Evolutionary conservation across 2,888 invertebrate species (phyloP).

Genomic region (Agrotis puta): DNA sequence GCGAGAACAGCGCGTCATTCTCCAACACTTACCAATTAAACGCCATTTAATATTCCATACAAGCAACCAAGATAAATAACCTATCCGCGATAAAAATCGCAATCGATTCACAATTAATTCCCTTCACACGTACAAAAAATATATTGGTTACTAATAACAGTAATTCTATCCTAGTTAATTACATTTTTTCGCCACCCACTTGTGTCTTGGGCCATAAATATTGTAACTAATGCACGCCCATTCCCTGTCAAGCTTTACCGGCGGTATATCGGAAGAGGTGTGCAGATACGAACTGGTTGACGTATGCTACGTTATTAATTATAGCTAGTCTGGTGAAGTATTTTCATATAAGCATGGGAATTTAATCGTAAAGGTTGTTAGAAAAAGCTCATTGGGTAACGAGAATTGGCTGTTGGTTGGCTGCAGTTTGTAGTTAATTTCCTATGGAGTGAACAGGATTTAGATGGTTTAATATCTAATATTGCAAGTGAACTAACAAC

Average conservation of each 20-base stretch:
- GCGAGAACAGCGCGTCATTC: constrained; percentile 40
- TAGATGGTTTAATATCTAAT: not conserved
- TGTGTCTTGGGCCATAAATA: constrained; percentile 60
- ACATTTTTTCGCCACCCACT: constrained; percentile 65
- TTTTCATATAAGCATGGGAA: constrained; percentile 73
- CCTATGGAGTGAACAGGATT: not conserved
- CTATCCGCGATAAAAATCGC: constrained; percentile 51
- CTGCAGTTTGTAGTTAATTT: constrained; percentile 12
- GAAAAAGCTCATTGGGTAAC: constrained; percentile 51
- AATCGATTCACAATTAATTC: constrained; percentile 45
- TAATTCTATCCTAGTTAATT: constrained; percentile 61
- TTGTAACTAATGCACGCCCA: constrained; percentile 77
- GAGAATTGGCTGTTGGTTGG: constrained; percentile 36
- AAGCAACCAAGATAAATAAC: constrained; percentile 38
- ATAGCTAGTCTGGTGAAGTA: constrained; percentile 69
- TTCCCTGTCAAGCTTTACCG: constrained; percentile 77
- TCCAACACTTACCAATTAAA: constrained; percentile 28
- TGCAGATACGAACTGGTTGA: constrained; percentile 78
- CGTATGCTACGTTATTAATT: constrained; percentile 77
- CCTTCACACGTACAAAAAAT: constrained; percentile 52
- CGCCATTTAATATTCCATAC: constrained; percentile 50
- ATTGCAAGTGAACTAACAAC: too few species aligned
- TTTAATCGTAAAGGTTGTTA: constrained; percentile 65
- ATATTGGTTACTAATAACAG: constrained; percentile 60
- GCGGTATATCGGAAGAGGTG: constrained; percentile 76